phyloP scores from a whole-genome alignment of 2,113 vertebrate genomes.

The Pelmatolapia mariae region DNA sequence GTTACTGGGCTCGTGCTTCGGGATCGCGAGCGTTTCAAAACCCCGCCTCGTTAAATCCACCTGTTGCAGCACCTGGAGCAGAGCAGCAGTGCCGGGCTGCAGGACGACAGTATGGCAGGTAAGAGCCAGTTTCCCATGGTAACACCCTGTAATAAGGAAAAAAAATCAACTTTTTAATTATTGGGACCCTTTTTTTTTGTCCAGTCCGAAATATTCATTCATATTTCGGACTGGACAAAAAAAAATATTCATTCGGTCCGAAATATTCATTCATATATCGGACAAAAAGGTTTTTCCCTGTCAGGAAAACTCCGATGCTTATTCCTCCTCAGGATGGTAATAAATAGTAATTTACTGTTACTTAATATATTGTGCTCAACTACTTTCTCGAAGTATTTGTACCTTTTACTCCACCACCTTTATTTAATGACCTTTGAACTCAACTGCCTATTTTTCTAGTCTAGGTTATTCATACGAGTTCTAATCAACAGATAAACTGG shows the following conservation, averaged over 20 bases:
- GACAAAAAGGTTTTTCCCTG: neutral
- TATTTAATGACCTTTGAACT: neutral
- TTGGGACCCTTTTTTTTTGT: neutral
- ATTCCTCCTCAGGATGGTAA: neutral
- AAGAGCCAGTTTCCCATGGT: neutral
- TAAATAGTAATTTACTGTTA: neutral
- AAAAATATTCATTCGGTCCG: neutral
- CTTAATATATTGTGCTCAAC: neutral
- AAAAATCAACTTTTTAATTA: neutral
- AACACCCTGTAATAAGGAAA: neutral
- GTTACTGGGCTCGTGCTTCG: constrained; percentile 25
- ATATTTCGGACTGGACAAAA: neutral
- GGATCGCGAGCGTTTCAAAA: constrained; percentile 23
- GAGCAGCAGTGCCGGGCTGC: neutral
- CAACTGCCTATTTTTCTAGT: neutral
- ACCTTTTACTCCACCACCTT: neutral
- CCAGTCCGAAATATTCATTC: neutral
- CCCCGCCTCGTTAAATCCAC: constrained; percentile 40
- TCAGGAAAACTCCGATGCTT: neutral
- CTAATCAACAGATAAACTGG: neutral
- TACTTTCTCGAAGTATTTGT: neutral
- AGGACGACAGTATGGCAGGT: constrained; percentile 47
- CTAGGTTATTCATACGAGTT: fast-evolving
- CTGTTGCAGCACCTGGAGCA: constrained; percentile 28
- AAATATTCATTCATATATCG: neutral